These are phyloP conservation scores for Tamias sibiricus DNA, from an alignment of 2,113 vertebrate species.

Conservation along the genomic window DNA sequence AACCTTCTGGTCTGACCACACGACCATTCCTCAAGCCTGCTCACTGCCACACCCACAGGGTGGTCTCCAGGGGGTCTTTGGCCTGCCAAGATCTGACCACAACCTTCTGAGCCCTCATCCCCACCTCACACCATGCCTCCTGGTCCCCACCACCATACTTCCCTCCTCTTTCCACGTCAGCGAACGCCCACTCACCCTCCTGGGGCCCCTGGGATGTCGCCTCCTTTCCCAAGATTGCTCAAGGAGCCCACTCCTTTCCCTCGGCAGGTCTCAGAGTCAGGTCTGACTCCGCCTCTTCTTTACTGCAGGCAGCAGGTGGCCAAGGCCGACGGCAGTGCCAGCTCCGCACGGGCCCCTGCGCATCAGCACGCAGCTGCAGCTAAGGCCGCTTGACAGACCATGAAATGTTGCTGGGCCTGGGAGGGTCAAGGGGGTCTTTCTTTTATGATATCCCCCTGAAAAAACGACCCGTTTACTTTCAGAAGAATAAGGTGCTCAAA, in stretches of 20 bases:
- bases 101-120: not conserved
- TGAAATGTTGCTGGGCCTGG: not conserved
- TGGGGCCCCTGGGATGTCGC: not conserved
- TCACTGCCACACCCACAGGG: not conserved
- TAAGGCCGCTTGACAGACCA: not conserved
- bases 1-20: not conserved
- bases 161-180: not conserved
- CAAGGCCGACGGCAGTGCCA: not conserved
- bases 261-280: not conserved
- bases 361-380: not conserved
- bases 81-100: not conserved
- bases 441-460: not conserved
- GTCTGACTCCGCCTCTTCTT: not conserved
- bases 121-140: not conserved
- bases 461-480: not conserved
- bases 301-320: not conserved
- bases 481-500: not conserved
- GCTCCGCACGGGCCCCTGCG: rapidly evolving
- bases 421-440: not conserved
- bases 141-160: not conserved
- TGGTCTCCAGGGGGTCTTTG: not conserved
- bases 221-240: not conserved
- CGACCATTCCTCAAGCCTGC: not conserved
- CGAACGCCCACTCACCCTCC: not conserved
- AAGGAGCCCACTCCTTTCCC: not conserved